Base-by-base conservation (phyloP, 2,113 vertebrate species). In the Rhynchomys soricoides region DNA sequence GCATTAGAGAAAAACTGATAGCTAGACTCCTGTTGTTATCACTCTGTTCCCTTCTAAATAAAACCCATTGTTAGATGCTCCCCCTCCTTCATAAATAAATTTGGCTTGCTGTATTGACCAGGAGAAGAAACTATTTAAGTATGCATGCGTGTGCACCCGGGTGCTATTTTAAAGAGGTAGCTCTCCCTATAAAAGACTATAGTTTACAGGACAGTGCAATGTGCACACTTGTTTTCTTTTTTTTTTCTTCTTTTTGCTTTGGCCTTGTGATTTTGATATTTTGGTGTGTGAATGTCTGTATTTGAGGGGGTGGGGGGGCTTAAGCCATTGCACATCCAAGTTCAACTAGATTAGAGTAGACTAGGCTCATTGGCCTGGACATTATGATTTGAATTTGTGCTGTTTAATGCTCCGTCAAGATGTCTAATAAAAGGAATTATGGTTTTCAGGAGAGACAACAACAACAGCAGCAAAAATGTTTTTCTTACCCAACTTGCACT, bases 341-440 rank as follows among this genome's bases (percentile, higher is more conserved):
- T 57, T 96, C 94, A 96, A 97, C 57, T 86, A 95, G 97, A 86
- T 78, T 95, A 68, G 52, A 98, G 97, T 40, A 21, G 95, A 92
- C 96, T 96, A 73, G 71, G 93, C 26, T 57, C 77, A 29, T 62
- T 95, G 91, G 95, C 96, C 97, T 98, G 96, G 87, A 97, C 96
- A 93, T 98, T 94, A 97, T 97, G 83, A 90, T 95, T 97, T 96
- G 93, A 68, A 90, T 95, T 97, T 97, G 81, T 98, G 96, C 81
- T 95, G 87, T 96, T 98, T 96, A 95, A 78, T 97, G 92, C 93
- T 98, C 94, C 86, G 91, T 90, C 96, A 97, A 95, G 95, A 94
- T 43, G 82, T 94, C 95, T 93, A 98, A 98, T 98, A 95, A 98
- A 98, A 97, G 79, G 78, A 98, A 97, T 96, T 95, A 70, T 79